phyloP scores from a whole-genome alignment of 2,888 invertebrate species.

The Macaria liturata region DNA sequence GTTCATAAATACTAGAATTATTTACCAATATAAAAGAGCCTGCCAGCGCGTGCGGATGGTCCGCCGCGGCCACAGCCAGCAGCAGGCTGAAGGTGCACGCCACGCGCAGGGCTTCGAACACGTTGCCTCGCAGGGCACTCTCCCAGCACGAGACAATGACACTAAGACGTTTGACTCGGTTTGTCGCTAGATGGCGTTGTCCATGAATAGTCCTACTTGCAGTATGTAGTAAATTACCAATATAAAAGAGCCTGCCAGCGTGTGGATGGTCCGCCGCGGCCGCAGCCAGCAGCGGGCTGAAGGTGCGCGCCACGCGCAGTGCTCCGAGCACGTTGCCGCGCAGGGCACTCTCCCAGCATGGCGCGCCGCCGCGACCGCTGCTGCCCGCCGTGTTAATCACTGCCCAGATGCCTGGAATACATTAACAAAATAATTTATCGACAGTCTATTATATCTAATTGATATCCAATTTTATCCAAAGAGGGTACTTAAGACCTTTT shows the following conservation, averaged over 20 bases:
- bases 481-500: too few relatives aligned
- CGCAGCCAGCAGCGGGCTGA: conserved; percentile 87
- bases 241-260: conserved; percentile 87
- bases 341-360: conserved; percentile 88
- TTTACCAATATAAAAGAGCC: conserved; percentile 87
- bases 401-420: conserved; percentile 88
- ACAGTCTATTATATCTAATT: too few relatives aligned
- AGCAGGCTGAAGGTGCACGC: conserved; percentile 90
- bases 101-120: conserved; percentile 87
- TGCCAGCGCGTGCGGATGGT: conserved; percentile 82
- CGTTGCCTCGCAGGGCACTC: conserved; percentile 86
- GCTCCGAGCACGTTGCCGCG: conserved; percentile 87
- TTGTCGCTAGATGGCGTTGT: too few relatives aligned
- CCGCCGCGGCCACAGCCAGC: conserved; percentile 81
- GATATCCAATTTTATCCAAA: too few relatives aligned
- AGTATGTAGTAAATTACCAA: conserved; percentile 63
- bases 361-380: conserved; percentile 88
- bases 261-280: conserved; percentile 73
- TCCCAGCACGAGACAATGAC: conserved; percentile 83
- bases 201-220: too few relatives aligned
- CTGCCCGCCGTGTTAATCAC: conserved; percentile 93
- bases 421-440: not conserved
- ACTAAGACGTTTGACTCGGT: too few relatives aligned
- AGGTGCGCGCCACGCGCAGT: conserved; percentile 89
- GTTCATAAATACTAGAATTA: too few relatives aligned